Evolutionary conservation across 1,140 invertebrate species (phyloP), one percentile per base, ranked within the genome.

Genomic region (Hylaeus volcanicus): DNA sequence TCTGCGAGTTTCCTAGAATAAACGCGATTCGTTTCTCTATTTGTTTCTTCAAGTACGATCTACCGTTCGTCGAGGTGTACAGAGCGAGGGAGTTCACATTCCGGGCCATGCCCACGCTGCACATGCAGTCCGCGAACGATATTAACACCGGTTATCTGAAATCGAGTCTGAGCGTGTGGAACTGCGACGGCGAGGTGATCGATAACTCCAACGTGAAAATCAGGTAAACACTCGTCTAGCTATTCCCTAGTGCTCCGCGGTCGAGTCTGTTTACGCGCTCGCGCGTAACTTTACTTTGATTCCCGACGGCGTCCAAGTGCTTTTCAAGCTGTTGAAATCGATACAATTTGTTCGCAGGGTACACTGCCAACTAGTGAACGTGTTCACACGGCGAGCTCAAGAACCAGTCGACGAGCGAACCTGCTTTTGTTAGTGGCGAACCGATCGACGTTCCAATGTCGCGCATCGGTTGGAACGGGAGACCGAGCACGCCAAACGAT

Each of bases 151-250:
- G 88, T 43, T 85, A 86, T 41, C 86, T 91, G 71, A 85, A 90
- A 69, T 90, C 90, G 41, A 90, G 90, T 37, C 81, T 93, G 74
- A 96, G 96, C 86, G 95, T 96, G 39, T 98, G 97, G 97, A 98
- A 98, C 89, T 98, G 97, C 94, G 97, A 98, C 92, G 97, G 97
- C 11, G 97, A 98, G 91, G 93, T 97, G 37, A 93, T 98, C 64
- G 93, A 94, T 53, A 95, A 96, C 83, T 94, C 96, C 71, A 94
- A 95, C 86, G 94, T 97, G 60, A 94, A 95, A 86, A 95, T 97
- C 84, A 96, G 95, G 96, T 96, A 80, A 79, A 80, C 63, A 61
- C 55, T 51, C 12, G 3, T 11, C 26, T 5, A 12, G 4, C 0
- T 65, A 14, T 63, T 15, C 45, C 15, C 63, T 37, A 68, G 9